Base-by-base conservation (phyloP, 2,888 invertebrate species). In the Antitype chi region DNA sequence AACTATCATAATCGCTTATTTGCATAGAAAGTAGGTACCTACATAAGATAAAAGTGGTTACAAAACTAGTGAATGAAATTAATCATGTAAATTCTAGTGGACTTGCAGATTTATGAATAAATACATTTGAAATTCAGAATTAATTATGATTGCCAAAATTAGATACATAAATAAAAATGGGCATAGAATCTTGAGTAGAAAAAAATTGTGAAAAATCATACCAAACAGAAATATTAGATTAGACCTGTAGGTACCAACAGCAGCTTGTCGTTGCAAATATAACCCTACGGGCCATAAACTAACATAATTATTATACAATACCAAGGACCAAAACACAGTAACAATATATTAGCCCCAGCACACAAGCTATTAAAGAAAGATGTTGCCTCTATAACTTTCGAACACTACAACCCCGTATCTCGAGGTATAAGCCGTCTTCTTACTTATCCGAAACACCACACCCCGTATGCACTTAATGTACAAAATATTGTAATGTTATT, bases 401-500 rank as follows among this genome's bases (percentile, higher is more conserved):
- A 90, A 81, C n/a, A 11, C 92, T 90, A 80, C 84, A 88, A 68
- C 72, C 83, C 87, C 85, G 87, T 94, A 93, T 94, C 93, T 92
- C 88, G 87, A 90, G 87, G 90, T 90, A 93, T 92, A 94, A 93
- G 92, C 92, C 89, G 89, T 91, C 91, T 86, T 80, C 90, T 92
- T 91, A 93, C 93, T 94, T 94, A 94, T 93, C 92, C 92, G 88
- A 90, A 90, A 90, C 92, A 92, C 93, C 93, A 92, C 94, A 93
- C 93, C 94, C 93, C 90, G 93, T 92, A 94, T 91, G 93, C 93
- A 95, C 95, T 95, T 95, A 96, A 95, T 95, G 94, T 94, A 94
- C 93, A 94, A 94, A 95, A 95, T 95, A 95, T 95, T 95, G 93
- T 95, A 95, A 95, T 95, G 95, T 95, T 95, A 95, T 95, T 96